A percentile compares a stretch with the other conserved stretches of the same genome.
phyloP scores from a whole-genome alignment of 2,113 vertebrate genomes.

The Pavo muticus region DNA sequence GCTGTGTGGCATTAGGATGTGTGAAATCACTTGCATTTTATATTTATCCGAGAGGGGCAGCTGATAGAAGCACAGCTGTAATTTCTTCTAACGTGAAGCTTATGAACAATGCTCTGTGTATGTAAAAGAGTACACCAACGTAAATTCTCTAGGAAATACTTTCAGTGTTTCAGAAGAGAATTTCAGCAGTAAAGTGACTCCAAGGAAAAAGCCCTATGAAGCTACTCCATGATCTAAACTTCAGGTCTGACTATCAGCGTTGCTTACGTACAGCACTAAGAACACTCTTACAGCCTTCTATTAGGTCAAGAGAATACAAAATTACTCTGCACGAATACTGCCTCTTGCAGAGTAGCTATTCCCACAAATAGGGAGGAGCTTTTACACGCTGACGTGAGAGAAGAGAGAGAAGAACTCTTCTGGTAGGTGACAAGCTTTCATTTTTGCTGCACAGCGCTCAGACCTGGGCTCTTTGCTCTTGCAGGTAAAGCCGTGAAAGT shows the following conservation, averaged over 20 bases:
- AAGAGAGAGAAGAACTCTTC: neutral
- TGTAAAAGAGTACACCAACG: neutral
- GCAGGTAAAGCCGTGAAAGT: neutral
- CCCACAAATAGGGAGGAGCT: neutral
- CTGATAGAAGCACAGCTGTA: neutral
- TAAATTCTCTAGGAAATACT: neutral
- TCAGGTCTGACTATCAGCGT: conserved; percentile 15
- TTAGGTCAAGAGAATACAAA: conserved; percentile 50
- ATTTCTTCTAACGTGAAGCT: neutral
- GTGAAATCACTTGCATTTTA: conserved; percentile 41
- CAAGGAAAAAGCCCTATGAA: neutral
- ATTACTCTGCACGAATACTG: neutral
- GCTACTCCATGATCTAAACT: conserved; percentile 55
- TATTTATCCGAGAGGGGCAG: neutral
- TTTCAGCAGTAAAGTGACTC: neutral
- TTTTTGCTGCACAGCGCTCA: neutral
- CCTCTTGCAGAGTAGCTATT: neutral
- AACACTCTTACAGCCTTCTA: conserved; percentile 17
- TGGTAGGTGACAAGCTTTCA: neutral
- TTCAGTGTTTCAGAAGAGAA: neutral
- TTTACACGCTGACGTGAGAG: neutral
- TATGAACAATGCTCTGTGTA: neutral
- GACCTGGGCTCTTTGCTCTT: neutral
- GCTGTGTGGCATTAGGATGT: conserved; percentile 26
- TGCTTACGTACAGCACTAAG: conserved; percentile 33